Percentiles rank a stretch among this genome's conserved stretches.
Evolutionary conservation across 2,888 invertebrate species (phyloP).

Genomic region (Drosophila merina): DNA sequence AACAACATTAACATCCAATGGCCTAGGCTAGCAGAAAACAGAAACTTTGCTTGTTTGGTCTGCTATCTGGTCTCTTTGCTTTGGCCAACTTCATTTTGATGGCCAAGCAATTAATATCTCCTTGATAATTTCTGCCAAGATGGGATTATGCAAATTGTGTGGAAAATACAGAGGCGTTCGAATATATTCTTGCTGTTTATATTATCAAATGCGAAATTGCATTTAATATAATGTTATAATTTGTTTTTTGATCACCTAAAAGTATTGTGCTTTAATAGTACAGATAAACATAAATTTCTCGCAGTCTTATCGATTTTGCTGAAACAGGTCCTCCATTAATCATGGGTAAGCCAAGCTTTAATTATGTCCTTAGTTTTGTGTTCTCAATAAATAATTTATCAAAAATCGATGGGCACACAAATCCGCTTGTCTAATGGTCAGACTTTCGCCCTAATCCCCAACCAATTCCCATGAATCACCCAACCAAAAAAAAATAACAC

Average conservation of each 20-base stretch:
- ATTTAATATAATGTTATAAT: slow-evolving; percentile 11
- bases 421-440: slow-evolving; percentile 52
- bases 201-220: slow-evolving; percentile 33
- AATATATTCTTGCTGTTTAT: slow-evolving; percentile 20
- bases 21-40: slow-evolving; percentile 21
- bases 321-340: slow-evolving; percentile 56
- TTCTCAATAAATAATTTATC: slow-evolving; percentile 70
- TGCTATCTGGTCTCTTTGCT: slow-evolving; percentile 14
- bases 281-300: neutral
- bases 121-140: slow-evolving; percentile 45
- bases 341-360: slow-evolving; percentile 61
- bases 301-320: slow-evolving; percentile 11
- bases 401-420: slow-evolving; percentile 67
- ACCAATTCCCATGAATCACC: slow-evolving; percentile 67
- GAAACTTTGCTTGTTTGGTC: slow-evolving; percentile 47
- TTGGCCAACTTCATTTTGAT: slow-evolving; percentile 49
- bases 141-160: slow-evolving; percentile 55
- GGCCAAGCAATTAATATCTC: slow-evolving; percentile 51
- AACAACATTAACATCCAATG: slow-evolving; percentile 32
- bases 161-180: slow-evolving; percentile 14
- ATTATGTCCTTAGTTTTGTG: slow-evolving; percentile 54
- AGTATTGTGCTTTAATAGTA: slow-evolving; percentile 5
- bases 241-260: slow-evolving; percentile 1
- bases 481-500: slow-evolving; percentile 19
- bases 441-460: slow-evolving; percentile 55